Evolutionary conservation across 1,140 invertebrate genomes (phyloP), one percentile per base, ranked within the genome.

Genomic region (Acromyrmex echinatior): DNA sequence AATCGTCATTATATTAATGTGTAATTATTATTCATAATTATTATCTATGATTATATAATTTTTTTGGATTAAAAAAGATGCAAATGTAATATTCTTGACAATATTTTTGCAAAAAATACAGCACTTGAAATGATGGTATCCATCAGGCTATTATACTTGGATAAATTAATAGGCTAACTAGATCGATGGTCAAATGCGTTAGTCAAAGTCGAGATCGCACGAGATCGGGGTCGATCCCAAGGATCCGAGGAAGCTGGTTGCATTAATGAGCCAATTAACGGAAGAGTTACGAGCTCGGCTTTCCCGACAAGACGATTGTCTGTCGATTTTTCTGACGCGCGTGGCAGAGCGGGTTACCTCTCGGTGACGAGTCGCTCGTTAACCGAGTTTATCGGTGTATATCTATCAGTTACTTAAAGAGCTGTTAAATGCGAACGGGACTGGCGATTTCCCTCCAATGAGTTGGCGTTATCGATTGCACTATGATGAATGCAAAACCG

Each of bases 241-340:
- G 65, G 63, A 70, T 81, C 65, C 16, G 66, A 81, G 51, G 79
- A 71, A 81, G 66, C 65, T 81, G 65, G 66, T 5, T n/a, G 21
- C 28, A 76, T 84, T 84, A 84, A 84, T 84, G 80, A 84, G 70
- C 70, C 70, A 84, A 84, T 84, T 84, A 84, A 76, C 18, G 56
- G 25, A 14, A 84, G 68, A 84, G 58, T 76, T 84, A 76, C 70
- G 56, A 76, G 53, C 65, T 3, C 66, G 65, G 35, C 51, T 81
- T 81, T 81, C 79, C 78, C 51, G 66, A 71, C 70, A 28, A 82
- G 68, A 84, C 70, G 56, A 84, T 76, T 84, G 79, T 81, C 65
- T n/a, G 56, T 62, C 80, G 80, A 84, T 28, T 84, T 84, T 76
- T 76, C 70, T 84, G 80, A 76, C 68, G 39, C 53, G 35, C 53